Conservation (phyloP, 2,797 vertebrate genomes). For the Columba guinea region DNA sequence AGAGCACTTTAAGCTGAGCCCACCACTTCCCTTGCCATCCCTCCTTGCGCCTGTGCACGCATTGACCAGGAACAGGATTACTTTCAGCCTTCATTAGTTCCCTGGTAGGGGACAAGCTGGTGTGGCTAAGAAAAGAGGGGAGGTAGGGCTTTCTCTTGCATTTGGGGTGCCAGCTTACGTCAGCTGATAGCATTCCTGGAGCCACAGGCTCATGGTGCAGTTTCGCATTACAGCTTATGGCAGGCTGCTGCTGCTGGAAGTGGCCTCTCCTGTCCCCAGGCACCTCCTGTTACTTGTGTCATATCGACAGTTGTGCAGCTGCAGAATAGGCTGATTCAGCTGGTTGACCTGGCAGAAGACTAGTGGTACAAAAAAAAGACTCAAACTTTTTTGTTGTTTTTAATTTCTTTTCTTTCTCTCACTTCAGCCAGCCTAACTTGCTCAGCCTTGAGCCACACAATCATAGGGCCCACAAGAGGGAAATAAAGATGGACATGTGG, state of each 20-base stretch:
- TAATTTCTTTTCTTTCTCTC: neutral
- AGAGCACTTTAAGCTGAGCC: neutral
- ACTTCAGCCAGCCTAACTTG: neutral
- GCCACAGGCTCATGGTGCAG: neutral
- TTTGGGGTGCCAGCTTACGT: neutral
- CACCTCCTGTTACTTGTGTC: neutral
- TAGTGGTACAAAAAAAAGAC: neutral
- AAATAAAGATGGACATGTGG: neutral
- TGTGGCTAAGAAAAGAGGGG: too few relatives aligned
- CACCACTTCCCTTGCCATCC: neutral
- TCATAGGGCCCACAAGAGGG: neutral
- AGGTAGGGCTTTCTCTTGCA: neutral
- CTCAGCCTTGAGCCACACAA: neutral
- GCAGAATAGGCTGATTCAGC: neutral
- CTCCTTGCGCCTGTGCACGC: fast-evolving
- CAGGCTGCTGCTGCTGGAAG: neutral
- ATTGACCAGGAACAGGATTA: neutral
- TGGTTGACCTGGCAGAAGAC: neutral
- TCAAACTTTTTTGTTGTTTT: too few relatives aligned
- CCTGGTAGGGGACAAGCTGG: neutral
- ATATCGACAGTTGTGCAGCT: neutral
- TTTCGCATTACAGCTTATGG: neutral
- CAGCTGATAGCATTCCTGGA: neutral
- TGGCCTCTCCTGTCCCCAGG: neutral
- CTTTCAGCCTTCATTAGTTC: neutral